phyloP scores from a whole-genome alignment of 2,797 vertebrate genomes.

The Stomatorhinus walkeri region DNA sequence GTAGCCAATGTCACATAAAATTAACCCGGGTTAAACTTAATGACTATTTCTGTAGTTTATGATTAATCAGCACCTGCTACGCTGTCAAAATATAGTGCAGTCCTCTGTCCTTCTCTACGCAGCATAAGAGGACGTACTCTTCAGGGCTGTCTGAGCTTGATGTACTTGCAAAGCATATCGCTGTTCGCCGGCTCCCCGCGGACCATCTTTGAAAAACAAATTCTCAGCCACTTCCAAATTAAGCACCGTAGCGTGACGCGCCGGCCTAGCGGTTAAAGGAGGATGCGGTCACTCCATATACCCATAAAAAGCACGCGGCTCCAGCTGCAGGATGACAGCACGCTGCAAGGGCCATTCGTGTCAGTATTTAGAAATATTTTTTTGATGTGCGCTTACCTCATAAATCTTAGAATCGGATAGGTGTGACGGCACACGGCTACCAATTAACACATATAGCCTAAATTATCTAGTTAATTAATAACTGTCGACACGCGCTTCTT shows the following conservation, averaged over 20 bases:
- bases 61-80: not conserved
- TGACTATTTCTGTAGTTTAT: not conserved
- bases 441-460: not conserved
- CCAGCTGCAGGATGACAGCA: not conserved
- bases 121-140: not conserved
- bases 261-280: slow-evolving; percentile 46
- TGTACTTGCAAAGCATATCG: not conserved
- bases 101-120: not conserved
- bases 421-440: not conserved
- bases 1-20: not conserved
- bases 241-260: slow-evolving; percentile 52
- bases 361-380: not conserved
- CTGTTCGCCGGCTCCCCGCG: slow-evolving; percentile 26
- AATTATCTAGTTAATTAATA: not conserved
- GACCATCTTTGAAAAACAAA: slow-evolving; percentile 63
- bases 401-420: not conserved
- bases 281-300: slow-evolving; percentile 56
- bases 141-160: not conserved
- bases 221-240: slow-evolving; percentile 54
- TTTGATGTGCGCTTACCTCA: not conserved
- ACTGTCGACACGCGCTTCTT: not conserved
- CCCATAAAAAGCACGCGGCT: slow-evolving; percentile 42
- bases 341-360: not conserved
- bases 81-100: not conserved
- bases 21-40: not conserved